A percentile compares a stretch with the other conserved stretches of the same genome.
Evolutionary conservation across 2,113 vertebrate genomes (phyloP).

Genomic region (Oncorhynchus nerka): DNA sequence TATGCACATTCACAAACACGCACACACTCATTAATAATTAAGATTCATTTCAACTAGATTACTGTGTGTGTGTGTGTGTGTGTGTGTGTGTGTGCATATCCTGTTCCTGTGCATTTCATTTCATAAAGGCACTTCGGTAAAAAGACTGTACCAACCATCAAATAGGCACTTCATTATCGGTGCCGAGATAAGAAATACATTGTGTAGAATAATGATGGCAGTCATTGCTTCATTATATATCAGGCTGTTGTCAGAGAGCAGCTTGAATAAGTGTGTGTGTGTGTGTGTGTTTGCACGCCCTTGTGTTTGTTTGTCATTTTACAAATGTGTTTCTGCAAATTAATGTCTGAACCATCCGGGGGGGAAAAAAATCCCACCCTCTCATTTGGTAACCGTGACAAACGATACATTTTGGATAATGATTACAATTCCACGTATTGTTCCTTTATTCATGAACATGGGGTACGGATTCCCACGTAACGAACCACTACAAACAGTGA

Average conservation of each 20-base stretch:
- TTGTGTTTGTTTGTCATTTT: constrained; percentile 63
- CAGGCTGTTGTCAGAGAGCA: constrained; percentile 54
- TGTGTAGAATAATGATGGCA: constrained; percentile 70
- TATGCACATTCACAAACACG: background rate
- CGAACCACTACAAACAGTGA: background rate
- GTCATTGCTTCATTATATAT: constrained; percentile 62
- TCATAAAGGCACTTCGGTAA: constrained; percentile 70
- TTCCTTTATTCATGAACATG: constrained; percentile 23
- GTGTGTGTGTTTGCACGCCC: background rate
- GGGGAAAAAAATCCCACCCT: constrained; percentile 57
- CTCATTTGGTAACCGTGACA: constrained; percentile 66
- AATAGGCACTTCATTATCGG: constrained; percentile 71
- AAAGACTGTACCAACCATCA: constrained; percentile 61
- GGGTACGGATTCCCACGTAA: background rate
- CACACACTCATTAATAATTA: background rate
- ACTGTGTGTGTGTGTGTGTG: constrained; percentile 15
- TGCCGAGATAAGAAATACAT: constrained; percentile 69
- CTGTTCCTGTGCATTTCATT: constrained; percentile 50
- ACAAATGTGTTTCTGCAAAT: constrained; percentile 70
- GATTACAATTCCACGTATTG: constrained; percentile 57
- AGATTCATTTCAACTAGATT: background rate
- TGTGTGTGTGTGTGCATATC: background rate
- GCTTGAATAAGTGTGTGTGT: constrained; percentile 43
- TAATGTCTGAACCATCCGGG: constrained; percentile 62
- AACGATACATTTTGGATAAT: constrained; percentile 69